A percentile compares a stretch with the other conserved stretches of the same genome.
Evolutionary conservation across 2,888 invertebrate species (phyloP).

Genomic region (Dryomyza anilis): DNA sequence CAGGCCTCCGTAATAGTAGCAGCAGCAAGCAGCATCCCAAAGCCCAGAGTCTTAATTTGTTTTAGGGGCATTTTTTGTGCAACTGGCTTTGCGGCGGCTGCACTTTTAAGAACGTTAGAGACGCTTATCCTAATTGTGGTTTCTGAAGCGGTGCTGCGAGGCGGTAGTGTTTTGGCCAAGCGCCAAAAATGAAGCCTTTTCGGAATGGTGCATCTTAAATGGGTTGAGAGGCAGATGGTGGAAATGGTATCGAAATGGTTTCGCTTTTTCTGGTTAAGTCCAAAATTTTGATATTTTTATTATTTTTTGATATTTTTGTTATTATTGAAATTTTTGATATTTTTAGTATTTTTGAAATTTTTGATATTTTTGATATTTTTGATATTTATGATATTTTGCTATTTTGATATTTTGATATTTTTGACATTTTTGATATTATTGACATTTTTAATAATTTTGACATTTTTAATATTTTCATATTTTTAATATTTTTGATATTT

Average conservation of each 20-base stretch:
- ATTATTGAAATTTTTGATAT: background rate
- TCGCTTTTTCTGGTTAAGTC: no score
- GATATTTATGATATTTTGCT: no score
- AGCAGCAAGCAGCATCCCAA: background rate
- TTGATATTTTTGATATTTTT: background rate
- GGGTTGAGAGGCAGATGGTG: background rate
- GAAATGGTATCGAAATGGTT: background rate
- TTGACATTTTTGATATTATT: background rate
- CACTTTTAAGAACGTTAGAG: conserved; percentile 25
- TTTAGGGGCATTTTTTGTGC: conserved; percentile 16
- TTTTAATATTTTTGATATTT: background rate
- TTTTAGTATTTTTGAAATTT: background rate
- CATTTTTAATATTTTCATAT: background rate
- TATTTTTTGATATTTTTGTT: background rate
- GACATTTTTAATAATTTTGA: background rate
- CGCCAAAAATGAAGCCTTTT: conserved; percentile 12
- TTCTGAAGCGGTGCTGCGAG: conserved; percentile 25
- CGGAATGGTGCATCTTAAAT: background rate
- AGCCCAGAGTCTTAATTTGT: conserved; percentile 18
- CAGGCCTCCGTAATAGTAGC: background rate
- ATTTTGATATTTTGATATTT: background rate
- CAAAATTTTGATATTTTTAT: no score
- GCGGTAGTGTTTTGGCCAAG: background rate
- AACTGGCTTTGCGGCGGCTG: conserved; percentile 3
- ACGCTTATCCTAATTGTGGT: conserved; percentile 49